Evolutionary conservation across 1,140 invertebrate genomes (phyloP), one percentile per base, ranked within the genome.

Genomic region (Apis laboriosa): DNA sequence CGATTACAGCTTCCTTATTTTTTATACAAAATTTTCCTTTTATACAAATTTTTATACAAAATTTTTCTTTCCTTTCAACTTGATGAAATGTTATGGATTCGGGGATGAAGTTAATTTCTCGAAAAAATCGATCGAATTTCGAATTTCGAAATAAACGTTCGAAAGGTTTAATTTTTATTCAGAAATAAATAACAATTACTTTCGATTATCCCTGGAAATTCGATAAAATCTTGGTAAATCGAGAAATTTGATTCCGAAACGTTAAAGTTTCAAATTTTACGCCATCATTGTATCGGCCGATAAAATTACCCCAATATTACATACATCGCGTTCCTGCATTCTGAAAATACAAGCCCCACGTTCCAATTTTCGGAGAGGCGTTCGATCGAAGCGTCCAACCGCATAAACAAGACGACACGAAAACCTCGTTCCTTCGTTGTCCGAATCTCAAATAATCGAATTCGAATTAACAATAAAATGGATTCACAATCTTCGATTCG

Each of bases 351-450:
- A n/a, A 28, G 53, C 13, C 9, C 15, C 28, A 21, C 13, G 11
- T 51, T 34, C 19, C 51, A 78, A 78, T 60, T 78, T 60, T 78
- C 64, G 55, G 2, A 58, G n/a, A 15, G 2, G 66, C 17, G 34
- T 71, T 79, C 71, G 71, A 79, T 71, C 70, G 53, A 79, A 79
- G 61, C 34, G 76, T 61, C 67, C 24, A 70, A 70, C 51, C 49
- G 21, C 67, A 61, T 79, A 79, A 79, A 79, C 67, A 77, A 79
- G 34, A 12, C 15, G 11, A 60, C 43, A 71, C 71, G 9, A 66
- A 78, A 58, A 60, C 34, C 61, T 71, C 17, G 28, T 0, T n/a
- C 9, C 28, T 61, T n/a, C n/a, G 43, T 78, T 78, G 56, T 66
- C 21, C 55, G 55, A 43, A 34, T 61, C 51, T 21, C 56, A 34